phyloP scores from a whole-genome alignment of 2,888 invertebrate species.

The Macaria notata region DNA sequence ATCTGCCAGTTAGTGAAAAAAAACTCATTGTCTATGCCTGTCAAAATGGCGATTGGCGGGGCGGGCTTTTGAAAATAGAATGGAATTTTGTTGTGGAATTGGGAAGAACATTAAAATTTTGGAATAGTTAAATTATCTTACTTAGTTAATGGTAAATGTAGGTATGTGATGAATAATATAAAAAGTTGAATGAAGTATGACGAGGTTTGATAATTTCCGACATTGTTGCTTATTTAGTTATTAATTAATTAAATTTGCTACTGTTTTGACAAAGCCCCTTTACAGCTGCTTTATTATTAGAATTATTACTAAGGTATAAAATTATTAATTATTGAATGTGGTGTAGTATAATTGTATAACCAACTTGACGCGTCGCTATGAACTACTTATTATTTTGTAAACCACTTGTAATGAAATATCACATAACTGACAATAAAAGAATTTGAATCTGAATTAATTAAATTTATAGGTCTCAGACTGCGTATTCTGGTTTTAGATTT shows the following conservation, averaged over 20 bases:
- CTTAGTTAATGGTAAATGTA: neutral
- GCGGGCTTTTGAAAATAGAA: slow-evolving; percentile 11
- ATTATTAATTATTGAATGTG: too few relatives aligned
- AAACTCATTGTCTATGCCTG: slow-evolving; percentile 50
- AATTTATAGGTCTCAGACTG: too few relatives aligned
- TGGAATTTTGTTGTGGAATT: neutral
- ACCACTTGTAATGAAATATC: too few relatives aligned
- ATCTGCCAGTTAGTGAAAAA: slow-evolving; percentile 58
- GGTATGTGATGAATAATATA: neutral
- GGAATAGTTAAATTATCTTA: neutral
- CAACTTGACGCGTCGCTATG: too few relatives aligned
- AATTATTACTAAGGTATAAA: too few relatives aligned
- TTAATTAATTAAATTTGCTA: neutral
- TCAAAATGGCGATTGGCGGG: slow-evolving; percentile 45
- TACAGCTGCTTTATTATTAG: too few relatives aligned
- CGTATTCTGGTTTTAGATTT: too few relatives aligned
- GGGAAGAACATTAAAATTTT: neutral
- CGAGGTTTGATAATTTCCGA: neutral
- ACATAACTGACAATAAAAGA: too few relatives aligned
- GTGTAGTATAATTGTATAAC: too few relatives aligned
- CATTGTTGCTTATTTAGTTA: neutral
- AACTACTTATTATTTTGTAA: too few relatives aligned
- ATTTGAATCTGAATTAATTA: too few relatives aligned
- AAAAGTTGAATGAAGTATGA: neutral
- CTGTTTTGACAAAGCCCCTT: too few relatives aligned